Percentiles rank a stretch among this genome's conserved stretches.
Conservation (phyloP, 2,888 invertebrate genomes). For the Automeris io region DNA sequence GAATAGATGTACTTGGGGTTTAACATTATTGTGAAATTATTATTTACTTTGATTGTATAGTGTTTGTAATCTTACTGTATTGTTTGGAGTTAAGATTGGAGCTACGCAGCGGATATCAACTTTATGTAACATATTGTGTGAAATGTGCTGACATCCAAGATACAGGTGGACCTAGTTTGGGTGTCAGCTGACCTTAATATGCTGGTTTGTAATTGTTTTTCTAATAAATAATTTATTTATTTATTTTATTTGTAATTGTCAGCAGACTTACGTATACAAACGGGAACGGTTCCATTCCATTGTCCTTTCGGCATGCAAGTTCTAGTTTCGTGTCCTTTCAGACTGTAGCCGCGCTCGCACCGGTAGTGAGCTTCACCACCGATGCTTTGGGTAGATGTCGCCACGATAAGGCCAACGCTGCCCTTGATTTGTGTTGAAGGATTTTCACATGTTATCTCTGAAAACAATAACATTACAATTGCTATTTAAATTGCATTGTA, state of each 20-base stretch:
- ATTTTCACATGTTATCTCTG: constrained; percentile 87
- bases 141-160: no score
- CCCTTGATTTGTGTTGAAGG: constrained; percentile 77
- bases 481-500: no score
- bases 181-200: neutral
- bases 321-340: constrained; percentile 88
- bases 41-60: no score
- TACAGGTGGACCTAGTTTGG: no score
- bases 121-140: no score
- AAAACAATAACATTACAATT: constrained; percentile 9
- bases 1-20: no score
- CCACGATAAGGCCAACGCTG: constrained; percentile 74
- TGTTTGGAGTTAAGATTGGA: no score
- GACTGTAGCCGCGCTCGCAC: constrained; percentile 87
- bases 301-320: constrained; percentile 85
- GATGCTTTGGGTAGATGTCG: constrained; percentile 81
- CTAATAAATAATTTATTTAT: neutral
- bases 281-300: constrained; percentile 88
- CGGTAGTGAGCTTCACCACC: constrained; percentile 88
- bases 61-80: no score
- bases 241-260: neutral
- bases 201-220: no score
- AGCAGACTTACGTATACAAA: constrained; percentile 84
- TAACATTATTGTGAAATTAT: no score
- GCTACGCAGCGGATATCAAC: no score